Percentiles rank a stretch among this genome's conserved stretches.
These are phyloP conservation scores for Loripinus fragilis DNA, from an alignment of 2,888 invertebrate genomes.

Conservation along the genomic window DNA sequence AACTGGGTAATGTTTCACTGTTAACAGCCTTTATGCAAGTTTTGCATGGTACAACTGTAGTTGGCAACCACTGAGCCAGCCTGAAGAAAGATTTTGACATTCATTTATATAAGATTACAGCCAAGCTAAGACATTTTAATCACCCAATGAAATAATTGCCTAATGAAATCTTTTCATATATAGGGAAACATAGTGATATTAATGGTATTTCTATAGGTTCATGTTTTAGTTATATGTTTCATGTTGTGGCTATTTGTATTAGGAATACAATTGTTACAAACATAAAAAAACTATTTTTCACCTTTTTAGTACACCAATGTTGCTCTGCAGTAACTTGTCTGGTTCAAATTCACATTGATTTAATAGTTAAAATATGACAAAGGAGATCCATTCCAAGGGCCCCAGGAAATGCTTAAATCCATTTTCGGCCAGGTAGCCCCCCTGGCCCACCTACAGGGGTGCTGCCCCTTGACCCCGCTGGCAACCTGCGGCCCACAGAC, in stretches of 20 bases:
- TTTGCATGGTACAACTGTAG: too few relatives aligned
- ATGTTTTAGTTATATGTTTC: not conserved
- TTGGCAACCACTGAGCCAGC: too few relatives aligned
- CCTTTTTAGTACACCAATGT: too few relatives aligned
- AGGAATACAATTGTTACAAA: not conserved
- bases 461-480: constrained; percentile 20
- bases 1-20: not conserved
- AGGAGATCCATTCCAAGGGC: not conserved
- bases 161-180: not conserved
- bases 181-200: too few relatives aligned
- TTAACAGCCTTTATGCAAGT: not conserved
- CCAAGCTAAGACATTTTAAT: not conserved
- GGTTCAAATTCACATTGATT: not conserved
- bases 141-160: not conserved
- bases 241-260: not conserved
- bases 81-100: too few relatives aligned
- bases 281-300: not conserved
- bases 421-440: constrained; percentile 19
- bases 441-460: constrained; percentile 9
- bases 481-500: constrained; percentile 11
- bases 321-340: not conserved
- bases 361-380: not conserved
- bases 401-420: not conserved
- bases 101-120: not conserved
- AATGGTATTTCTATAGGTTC: not conserved